phyloP scores from a whole-genome alignment of 2,888 invertebrate species.

The Nomada hirtipes region DNA sequence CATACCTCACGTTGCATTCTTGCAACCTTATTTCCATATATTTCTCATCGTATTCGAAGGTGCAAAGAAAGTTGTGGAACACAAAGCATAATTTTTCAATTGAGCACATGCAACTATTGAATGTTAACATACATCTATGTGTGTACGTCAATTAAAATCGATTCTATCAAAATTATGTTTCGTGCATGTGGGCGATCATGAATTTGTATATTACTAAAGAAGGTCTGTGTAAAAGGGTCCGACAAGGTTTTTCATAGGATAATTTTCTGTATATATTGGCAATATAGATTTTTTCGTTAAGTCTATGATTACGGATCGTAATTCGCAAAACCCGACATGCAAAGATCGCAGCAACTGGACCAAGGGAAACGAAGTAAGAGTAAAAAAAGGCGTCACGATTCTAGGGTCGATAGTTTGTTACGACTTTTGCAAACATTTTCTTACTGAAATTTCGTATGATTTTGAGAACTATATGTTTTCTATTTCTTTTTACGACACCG shows the following conservation, averaged over 20 bases:
- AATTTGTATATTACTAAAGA: constrained; percentile 40
- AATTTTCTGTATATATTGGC: constrained; percentile 50
- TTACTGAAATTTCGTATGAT: neutral
- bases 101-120: neutral
- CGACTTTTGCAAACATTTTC: neutral
- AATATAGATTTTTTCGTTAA: constrained; percentile 34
- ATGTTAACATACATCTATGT: neutral
- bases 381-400: neutral
- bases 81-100: constrained; percentile 3
- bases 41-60: neutral
- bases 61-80: neutral
- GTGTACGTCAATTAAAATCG: neutral
- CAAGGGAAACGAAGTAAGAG: constrained; percentile 1
- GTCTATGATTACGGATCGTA: constrained; percentile 3
- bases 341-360: constrained; percentile 34
- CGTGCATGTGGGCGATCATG: constrained; percentile 1
- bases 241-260: constrained; percentile 22
- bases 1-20: neutral
- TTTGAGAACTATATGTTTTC: neutral
- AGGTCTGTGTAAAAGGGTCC: constrained; percentile 20
- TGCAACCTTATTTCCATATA: neutral
- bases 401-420: neutral
- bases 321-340: constrained; percentile 29
- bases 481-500: constrained; percentile 2
- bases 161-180: neutral